Percentiles rank a stretch among this genome's conserved stretches.
Evolutionary conservation across 1,140 invertebrate genomes (phyloP).

Genomic region (Acyrthosiphon pisum): DNA sequence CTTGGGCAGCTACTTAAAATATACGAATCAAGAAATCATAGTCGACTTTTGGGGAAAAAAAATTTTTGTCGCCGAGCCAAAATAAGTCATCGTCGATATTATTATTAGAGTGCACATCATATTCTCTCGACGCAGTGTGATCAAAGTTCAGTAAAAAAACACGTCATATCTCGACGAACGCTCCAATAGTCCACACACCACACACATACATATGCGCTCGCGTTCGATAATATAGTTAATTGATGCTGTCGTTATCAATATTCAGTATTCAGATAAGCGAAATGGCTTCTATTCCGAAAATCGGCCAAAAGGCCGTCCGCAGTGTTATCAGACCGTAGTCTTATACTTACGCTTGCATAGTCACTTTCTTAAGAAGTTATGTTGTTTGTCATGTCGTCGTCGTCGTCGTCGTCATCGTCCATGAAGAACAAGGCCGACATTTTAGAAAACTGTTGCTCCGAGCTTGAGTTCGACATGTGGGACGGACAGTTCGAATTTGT

Average conservation of each 20-base stretch:
- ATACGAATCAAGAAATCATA: neutral
- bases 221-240: neutral
- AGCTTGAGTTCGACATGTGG: conserved; percentile 82
- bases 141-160: neutral
- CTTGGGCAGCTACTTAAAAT: neutral
- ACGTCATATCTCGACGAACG: neutral
- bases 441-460: neutral
- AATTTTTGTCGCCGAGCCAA: neutral
- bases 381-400: conserved; percentile 22
- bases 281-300: neutral
- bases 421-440: neutral
- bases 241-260: conserved; percentile 18
- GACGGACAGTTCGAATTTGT: conserved; percentile 85
- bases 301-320: neutral
- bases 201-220: neutral
- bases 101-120: conserved; percentile 23
- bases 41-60: neutral
- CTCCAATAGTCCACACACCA: neutral
- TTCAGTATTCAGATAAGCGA: conserved; percentile 9
- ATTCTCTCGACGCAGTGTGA: neutral
- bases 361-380: neutral
- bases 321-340: neutral
- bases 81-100: conserved; percentile 9
- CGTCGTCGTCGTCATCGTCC: neutral
- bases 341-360: neutral